Evolutionary conservation across 2,113 vertebrate genomes (phyloP).

Genomic region (Gnathonemus echidnorhynchus): DNA sequence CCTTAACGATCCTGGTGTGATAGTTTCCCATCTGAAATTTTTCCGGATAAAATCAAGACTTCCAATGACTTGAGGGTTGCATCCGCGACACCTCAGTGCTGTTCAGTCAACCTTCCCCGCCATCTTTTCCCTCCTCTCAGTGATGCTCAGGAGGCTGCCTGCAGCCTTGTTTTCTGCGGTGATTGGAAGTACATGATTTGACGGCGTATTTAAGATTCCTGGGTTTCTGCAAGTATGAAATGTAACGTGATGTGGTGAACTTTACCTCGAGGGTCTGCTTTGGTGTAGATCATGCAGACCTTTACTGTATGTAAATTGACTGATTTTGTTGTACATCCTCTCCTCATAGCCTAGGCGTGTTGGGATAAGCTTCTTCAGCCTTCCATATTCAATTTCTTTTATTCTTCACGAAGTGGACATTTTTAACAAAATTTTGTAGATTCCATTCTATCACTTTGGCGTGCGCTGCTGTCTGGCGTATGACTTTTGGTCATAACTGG

Average conservation of each 20-base stretch:
- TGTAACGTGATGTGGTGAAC: background rate
- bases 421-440: background rate
- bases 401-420: background rate
- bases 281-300: background rate
- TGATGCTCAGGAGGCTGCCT: background rate
- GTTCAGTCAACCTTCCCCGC: background rate
- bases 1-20: background rate
- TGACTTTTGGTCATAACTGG: background rate
- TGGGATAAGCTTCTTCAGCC: background rate
- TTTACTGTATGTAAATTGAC: background rate
- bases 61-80: background rate
- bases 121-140: background rate
- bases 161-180: background rate
- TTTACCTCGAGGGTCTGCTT: background rate
- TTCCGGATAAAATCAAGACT: background rate
- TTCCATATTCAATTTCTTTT: background rate
- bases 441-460: background rate
- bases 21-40: background rate
- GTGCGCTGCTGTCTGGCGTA: background rate
- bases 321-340: background rate
- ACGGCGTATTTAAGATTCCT: background rate
- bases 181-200: background rate
- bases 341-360: background rate
- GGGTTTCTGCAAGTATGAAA: background rate
- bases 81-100: background rate